Base-by-base conservation (phyloP, 2,113 vertebrate species). In the Etheostoma spectabile region DNA sequence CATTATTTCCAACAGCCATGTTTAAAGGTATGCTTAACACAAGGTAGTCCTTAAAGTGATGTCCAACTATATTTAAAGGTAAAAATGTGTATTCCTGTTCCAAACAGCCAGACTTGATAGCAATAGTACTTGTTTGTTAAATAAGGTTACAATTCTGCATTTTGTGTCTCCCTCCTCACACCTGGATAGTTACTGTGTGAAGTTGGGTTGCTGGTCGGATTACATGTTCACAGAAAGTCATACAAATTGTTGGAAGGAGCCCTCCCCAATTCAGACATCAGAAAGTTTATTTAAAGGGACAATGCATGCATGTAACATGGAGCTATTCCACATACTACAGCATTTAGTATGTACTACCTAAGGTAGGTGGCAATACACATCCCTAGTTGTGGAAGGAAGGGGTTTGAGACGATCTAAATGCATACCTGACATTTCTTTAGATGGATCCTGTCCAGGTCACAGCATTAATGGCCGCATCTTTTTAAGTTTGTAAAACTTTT, bases 401-500 rank as follows among this genome's bases (percentile, higher is more conserved):
- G 5, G 16, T 42, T 61, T 60, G 4, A 74, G 19, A 60, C 3
- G 3, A 69, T 35, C 59, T 59, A 46, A 86, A 66, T 73, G 68
- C 73, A 66, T 11, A 61, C 22, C 48, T n/a, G 52, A 86, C 66
- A 78, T 24, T 14, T 27, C 74, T 63, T 78, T 24, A 15, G 18
- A 74, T 86, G 24, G 53, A 70, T 57, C 63, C 38, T 63, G 46
- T 42, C 72, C 62, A 51, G 38, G 49, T 77, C 64, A 53, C 65
- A 48, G 42, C 48, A 45, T 45, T 13, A 45, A 22, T 63, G 12
- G 35, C 61, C 61, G 52, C 48, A 53, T 46, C 77, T 52, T 48
- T 77, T 65, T 18, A 66, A 42, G 59, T 77, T 86, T 77, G 24
- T 27, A 33, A 11, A 65, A 81, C n/a, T 49, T 82, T 77, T 67